Conservation (phyloP, 2,113 vertebrate genomes). For the Tamias sibiricus region DNA sequence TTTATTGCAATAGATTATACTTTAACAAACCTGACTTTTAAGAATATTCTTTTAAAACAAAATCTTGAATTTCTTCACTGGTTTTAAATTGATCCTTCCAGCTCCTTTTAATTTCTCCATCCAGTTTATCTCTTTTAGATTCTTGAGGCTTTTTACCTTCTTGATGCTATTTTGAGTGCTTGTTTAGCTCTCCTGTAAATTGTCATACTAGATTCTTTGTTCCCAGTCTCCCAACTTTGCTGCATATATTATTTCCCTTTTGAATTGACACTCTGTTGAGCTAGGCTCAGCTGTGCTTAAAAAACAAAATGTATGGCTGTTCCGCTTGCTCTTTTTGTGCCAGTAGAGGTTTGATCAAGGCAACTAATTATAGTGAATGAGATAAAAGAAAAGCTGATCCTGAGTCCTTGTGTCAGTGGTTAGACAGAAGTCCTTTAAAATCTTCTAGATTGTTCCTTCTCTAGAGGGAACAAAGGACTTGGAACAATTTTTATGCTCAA, state of each 20-base stretch:
- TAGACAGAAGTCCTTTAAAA: slow-evolving; percentile 41
- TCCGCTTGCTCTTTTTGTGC: slow-evolving; percentile 44
- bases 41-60: background rate
- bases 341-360: slow-evolving; percentile 37
- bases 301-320: slow-evolving; percentile 68
- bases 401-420: background rate
- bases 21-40: background rate
- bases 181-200: slow-evolving; percentile 75
- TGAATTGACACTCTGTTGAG: slow-evolving; percentile 77
- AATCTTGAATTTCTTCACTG: background rate
- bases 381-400: slow-evolving; percentile 48
- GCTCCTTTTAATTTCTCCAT: background rate
- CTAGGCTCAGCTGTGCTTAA: slow-evolving; percentile 74
- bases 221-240: slow-evolving; percentile 54
- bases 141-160: slow-evolving; percentile 73
- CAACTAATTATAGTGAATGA: slow-evolving; percentile 13
- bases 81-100: slow-evolving; percentile 2
- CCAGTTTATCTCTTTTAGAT: background rate
- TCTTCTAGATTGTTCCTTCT: slow-evolving; percentile 28
- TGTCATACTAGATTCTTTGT: slow-evolving; percentile 83
- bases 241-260: slow-evolving; percentile 78
- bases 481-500: background rate
- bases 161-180: slow-evolving; percentile 70
- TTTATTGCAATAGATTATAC: background rate
- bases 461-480: background rate